Conservation (phyloP, 2,888 invertebrate species). For the Balanococcus diminutus region DNA sequence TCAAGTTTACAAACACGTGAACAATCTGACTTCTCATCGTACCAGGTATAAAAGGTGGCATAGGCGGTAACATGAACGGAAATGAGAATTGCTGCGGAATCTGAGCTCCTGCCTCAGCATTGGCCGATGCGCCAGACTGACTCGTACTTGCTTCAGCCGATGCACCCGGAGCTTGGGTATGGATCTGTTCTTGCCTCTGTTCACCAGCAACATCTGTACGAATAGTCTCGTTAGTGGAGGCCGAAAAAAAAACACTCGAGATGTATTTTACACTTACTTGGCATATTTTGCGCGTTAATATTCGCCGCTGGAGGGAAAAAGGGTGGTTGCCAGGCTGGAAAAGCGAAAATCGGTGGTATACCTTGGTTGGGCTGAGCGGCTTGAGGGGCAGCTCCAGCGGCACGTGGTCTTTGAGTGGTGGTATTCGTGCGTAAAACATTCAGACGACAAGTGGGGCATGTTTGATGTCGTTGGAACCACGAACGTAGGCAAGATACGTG, state of each 20-base stretch:
- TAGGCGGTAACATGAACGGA: conserved; percentile 56
- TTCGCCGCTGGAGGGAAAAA: conserved; percentile 47
- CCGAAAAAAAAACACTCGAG: neutral
- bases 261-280: neutral
- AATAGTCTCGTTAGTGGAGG: neutral
- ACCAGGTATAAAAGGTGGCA: conserved; percentile 54
- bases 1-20: neutral
- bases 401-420: conserved; percentile 59
- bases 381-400: conserved; percentile 59
- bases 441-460: conserved; percentile 96
- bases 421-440: conserved; percentile 71
- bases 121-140: neutral
- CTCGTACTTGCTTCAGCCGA: neutral
- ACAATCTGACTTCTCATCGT: neutral
- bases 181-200: neutral
- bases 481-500: conserved; percentile 96
- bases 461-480: conserved; percentile 99
- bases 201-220: conserved; percentile 16
- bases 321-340: conserved; percentile 55
- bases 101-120: neutral
- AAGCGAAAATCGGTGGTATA: conserved; percentile 52
- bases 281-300: conserved; percentile 19
- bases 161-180: neutral
- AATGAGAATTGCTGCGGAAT: conserved; percentile 48
- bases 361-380: conserved; percentile 50